Base-by-base conservation (phyloP, 2,113 vertebrate species). In the Lepus americanus region DNA sequence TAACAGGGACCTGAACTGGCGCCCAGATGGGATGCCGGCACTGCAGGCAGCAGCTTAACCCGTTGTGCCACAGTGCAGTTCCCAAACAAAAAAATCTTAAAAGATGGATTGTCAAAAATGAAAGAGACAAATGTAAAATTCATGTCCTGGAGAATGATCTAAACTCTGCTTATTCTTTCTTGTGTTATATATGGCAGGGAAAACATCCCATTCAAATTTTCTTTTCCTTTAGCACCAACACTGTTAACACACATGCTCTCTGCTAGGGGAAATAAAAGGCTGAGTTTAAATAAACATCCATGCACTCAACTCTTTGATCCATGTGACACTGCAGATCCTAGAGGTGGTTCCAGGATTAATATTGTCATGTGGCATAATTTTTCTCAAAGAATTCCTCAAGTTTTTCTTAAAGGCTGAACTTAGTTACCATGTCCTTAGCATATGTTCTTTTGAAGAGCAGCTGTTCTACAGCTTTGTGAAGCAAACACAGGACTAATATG, bases 381-480 rank as follows among this genome's bases (percentile, higher is more conserved):
- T 95, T 84, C 78, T 82, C n/a, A 85, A 96, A 89, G 76, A 96
- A 96, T 93, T 96, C 44, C 33, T 90, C 49, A 94, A 92, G 81
- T 53, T 94, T 96, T 93, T 89, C 63, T 55, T 82, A 64, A 93
- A 80, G 78, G 20, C 76, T 91, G 88, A 96, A 76, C 73, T 83
- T 87, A 90, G 87, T 90, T 93, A 96, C 91, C 83, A 92, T 81
- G 70, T 96, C 80, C 36, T 96, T 92, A 89, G 67, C 96, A 97
- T 87, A 94, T 88, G 77, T 94, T 97, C 89, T 93, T 97, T 94
- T 95, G 83, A 97, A 96, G 74, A 96, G 33, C 90, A 97, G 91
- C 93, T 97, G 94, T 93, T 95, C n/a, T 69, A 89, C 87, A 96
- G 70, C 87, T 97, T 93, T 94, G 83, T 84, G 74, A 95, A 93